Evolutionary conservation across 2,797 vertebrate species (phyloP).

Genomic region (Columba guinea): DNA sequence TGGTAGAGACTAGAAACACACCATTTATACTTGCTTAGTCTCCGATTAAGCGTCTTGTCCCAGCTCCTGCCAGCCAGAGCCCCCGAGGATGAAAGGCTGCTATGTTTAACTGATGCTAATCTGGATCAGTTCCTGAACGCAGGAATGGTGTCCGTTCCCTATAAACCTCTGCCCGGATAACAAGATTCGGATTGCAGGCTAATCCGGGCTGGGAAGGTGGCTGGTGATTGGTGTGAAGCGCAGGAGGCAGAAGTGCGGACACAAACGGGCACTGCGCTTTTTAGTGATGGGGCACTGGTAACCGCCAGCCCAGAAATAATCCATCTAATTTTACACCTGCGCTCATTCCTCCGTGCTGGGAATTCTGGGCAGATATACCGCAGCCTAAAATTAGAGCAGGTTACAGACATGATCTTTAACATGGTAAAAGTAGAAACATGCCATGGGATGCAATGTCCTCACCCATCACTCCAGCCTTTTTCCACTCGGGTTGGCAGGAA

Average conservation of each 20-base stretch:
- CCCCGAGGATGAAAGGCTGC: neutral
- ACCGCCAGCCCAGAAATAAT: slow-evolving; percentile 57
- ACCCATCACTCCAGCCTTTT: neutral
- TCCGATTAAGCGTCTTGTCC: neutral
- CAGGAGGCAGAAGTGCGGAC: neutral
- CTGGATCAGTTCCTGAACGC: accelerated
- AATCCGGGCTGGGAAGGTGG: neutral
- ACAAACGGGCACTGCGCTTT: accelerated
- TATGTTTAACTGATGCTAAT: neutral
- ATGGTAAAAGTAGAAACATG: neutral
- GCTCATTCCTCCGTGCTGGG: neutral
- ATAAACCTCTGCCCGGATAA: neutral
- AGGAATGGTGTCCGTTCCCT: neutral
- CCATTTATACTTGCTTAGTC: neutral
- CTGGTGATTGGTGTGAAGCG: accelerated
- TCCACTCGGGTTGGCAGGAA: neutral
- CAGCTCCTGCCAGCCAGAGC: neutral
- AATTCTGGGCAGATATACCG: neutral
- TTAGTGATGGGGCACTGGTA: neutral
- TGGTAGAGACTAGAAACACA: neutral
- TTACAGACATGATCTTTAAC: neutral
- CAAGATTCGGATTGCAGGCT: neutral
- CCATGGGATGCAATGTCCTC: neutral
- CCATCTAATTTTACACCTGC: slow-evolving; percentile 64
- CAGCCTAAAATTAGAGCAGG: slow-evolving; percentile 51